Evolutionary conservation across 2,113 vertebrate species (phyloP).

Genomic region (Prochilodus magdalenae): DNA sequence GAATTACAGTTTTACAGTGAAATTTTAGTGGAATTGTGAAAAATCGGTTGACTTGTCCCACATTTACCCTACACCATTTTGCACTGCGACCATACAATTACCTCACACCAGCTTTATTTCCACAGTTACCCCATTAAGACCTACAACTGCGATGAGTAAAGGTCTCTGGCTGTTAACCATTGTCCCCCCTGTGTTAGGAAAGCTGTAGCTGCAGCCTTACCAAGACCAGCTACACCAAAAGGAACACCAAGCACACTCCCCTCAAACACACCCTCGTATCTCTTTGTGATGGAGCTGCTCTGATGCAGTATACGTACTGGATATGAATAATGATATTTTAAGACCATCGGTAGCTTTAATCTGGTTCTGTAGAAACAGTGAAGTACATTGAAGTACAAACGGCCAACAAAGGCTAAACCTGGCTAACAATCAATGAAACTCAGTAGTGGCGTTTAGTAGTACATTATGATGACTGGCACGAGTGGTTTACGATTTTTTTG

Average conservation of each 20-base stretch:
- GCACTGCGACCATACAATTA: no score
- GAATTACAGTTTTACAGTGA: no score
- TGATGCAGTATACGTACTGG: no score
- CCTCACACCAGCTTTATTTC: no score
- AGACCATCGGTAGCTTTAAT: no score
- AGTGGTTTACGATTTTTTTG: no score
- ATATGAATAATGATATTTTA: no score
- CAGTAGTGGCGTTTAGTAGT: neutral
- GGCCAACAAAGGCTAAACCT: neutral
- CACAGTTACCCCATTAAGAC: neutral
- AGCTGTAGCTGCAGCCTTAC: constrained; percentile 28
- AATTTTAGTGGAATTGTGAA: no score
- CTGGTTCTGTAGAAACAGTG: no score
- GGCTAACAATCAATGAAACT: neutral
- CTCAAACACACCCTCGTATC: neutral
- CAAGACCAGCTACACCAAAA: constrained; percentile 46
- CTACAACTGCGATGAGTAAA: neutral
- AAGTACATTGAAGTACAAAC: no score
- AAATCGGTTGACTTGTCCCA: no score
- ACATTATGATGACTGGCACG: neutral
- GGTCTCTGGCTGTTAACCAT: neutral
- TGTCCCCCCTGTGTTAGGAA: constrained; percentile 6
- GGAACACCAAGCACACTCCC: neutral
- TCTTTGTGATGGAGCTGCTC: no score
- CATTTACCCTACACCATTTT: neutral